These are phyloP conservation scores for Caranx melampygus DNA, from an alignment of 2,113 vertebrate genomes.

Conservation along the genomic window DNA sequence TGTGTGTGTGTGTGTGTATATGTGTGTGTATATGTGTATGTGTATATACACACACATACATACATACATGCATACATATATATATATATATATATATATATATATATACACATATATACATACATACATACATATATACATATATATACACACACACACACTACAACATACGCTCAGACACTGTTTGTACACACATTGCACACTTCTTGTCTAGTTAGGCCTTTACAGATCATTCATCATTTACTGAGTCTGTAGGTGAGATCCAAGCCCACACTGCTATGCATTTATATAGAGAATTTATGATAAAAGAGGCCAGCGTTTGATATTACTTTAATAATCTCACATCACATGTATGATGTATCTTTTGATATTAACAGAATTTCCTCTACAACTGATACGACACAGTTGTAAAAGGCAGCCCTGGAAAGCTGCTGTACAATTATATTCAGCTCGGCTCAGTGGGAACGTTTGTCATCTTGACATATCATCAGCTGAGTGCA, in stretches of 20 bases:
- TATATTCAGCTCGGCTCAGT: constrained; percentile 44
- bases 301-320: constrained; percentile 5
- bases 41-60: too few species aligned
- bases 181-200: background rate
- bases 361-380: constrained; percentile 43
- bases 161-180: background rate
- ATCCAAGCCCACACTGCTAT: background rate
- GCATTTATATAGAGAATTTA: constrained; percentile 10
- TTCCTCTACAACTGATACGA: constrained; percentile 36
- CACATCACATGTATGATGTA: constrained; percentile 9
- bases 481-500: constrained; percentile 59
- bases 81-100: too few species aligned
- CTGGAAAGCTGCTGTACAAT: constrained; percentile 42
- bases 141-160: too few species aligned
- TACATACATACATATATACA: too few species aligned
- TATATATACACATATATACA: too few species aligned
- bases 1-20: too few species aligned
- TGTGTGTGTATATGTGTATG: too few species aligned
- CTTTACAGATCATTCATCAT: constrained; percentile 43
- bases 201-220: constrained; percentile 12
- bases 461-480: constrained; percentile 66
- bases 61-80: too few species aligned
- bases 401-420: constrained; percentile 49
- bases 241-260: background rate
- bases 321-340: constrained; percentile 34